Evolutionary conservation across 1,140 invertebrate species (phyloP).

Genomic region (Bicyclus anynana): DNA sequence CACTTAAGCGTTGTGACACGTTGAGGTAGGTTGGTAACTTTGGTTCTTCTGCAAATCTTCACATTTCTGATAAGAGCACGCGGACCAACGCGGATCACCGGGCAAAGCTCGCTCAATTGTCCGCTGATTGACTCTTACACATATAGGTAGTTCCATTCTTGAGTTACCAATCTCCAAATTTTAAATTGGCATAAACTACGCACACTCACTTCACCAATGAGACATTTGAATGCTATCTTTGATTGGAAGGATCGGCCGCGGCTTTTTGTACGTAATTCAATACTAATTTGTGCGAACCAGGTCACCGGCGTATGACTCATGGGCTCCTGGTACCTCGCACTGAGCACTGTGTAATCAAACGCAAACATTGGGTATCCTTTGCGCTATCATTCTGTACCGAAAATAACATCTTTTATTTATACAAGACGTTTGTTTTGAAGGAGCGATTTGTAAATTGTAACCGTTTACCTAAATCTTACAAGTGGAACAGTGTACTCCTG

Average conservation of each 20-base stretch:
- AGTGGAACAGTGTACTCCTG: too few species aligned
- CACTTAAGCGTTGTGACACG: too few species aligned
- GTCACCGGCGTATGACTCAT: conserved; percentile 44
- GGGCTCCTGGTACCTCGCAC: conserved; percentile 16
- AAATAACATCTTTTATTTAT: neutral
- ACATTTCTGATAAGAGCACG: too few species aligned
- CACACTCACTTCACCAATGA: neutral
- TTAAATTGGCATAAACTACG: neutral
- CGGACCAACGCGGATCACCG: too few species aligned
- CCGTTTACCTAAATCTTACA: too few species aligned
- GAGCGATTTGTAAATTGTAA: neutral
- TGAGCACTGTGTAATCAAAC: conserved; percentile 1
- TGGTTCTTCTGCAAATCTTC: too few species aligned
- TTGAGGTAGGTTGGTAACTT: too few species aligned
- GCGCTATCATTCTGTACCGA: neutral
- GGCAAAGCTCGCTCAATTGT: too few species aligned
- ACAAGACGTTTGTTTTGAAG: neutral
- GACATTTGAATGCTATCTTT: neutral
- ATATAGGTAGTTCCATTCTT: too few species aligned
- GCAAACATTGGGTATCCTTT: neutral
- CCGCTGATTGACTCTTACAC: too few species aligned
- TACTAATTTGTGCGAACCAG: conserved; percentile 37
- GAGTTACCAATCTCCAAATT: neutral
- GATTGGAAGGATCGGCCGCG: neutral
- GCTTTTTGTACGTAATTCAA: neutral